phyloP scores from a whole-genome alignment of 2,797 vertebrate species.

The Neosalanx taihuensis region DNA sequence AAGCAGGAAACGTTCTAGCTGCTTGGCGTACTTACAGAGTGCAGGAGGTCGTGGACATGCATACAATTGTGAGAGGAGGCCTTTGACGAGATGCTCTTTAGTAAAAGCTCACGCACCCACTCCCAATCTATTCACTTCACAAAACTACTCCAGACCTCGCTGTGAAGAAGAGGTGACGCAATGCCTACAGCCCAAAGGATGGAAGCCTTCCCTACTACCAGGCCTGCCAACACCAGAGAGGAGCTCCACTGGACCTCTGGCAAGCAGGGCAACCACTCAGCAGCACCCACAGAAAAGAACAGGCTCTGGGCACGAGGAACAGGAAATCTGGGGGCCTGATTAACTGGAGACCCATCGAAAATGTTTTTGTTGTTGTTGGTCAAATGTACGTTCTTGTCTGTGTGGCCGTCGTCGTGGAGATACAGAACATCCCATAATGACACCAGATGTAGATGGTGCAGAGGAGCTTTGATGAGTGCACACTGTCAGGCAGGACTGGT shows the following conservation, averaged over 20 bases:
- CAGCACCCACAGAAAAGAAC: too few species aligned
- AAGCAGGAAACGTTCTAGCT: neutral
- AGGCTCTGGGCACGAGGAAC: neutral
- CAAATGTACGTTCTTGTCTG: conserved; percentile 8
- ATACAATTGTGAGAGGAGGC: neutral
- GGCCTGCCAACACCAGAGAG: conserved; percentile 51
- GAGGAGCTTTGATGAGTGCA: neutral
- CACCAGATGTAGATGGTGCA: neutral
- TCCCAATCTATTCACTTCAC: conserved; percentile 33
- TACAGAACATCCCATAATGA: neutral
- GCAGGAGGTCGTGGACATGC: conserved; percentile 18
- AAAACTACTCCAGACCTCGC: conserved; percentile 30
- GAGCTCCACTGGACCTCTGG: conserved; percentile 26
- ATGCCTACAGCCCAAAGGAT: conserved; percentile 39
- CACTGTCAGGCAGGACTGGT: neutral
- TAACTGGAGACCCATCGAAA: too few species aligned
- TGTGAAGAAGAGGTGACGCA: conserved; percentile 60
- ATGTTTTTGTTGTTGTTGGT: too few species aligned
- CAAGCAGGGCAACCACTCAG: too few species aligned
- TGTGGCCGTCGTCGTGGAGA: conserved; percentile 11
- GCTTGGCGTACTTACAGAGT: too few species aligned
- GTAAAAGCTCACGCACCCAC: conserved; percentile 8
- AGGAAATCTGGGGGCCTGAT: too few species aligned
- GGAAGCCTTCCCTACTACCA: conserved; percentile 49
- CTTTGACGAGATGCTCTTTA: too few species aligned